Evolutionary conservation across 2,797 vertebrate genomes (phyloP).

Genomic region (Meda fulgida): DNA sequence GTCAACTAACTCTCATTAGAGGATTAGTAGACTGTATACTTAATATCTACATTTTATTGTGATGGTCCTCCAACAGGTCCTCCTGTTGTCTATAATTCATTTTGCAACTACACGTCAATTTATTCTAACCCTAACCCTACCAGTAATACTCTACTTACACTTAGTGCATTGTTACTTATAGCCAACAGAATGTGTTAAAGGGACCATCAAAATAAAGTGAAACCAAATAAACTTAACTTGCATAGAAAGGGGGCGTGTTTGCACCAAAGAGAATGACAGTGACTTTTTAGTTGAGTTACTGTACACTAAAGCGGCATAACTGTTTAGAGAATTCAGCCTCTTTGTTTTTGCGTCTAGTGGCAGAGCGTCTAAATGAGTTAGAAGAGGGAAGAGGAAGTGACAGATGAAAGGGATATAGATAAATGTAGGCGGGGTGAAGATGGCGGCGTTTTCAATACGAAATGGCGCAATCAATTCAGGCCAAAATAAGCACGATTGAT

Average conservation of each 20-base stretch:
- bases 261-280: not conserved
- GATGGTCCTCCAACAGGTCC: no score
- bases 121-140: no score
- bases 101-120: not conserved
- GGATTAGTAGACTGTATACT: no score
- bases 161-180: no score
- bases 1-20: no score
- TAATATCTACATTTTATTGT: no score
- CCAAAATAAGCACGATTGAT: slow-evolving; percentile 76
- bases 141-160: no score
- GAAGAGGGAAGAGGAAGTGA: slow-evolving; percentile 44
- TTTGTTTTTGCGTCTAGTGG: slow-evolving; percentile 9
- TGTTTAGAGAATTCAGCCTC: not conserved
- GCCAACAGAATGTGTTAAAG: no score
- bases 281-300: not conserved
- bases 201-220: no score
- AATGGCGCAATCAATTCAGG: slow-evolving; percentile 73
- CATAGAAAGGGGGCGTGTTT: not conserved
- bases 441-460: slow-evolving; percentile 68
- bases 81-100: not conserved
- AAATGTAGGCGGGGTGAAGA: slow-evolving; percentile 55
- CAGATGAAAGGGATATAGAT: slow-evolving; percentile 49
- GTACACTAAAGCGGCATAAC: not conserved
- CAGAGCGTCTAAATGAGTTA: slow-evolving; percentile 44
- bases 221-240: not conserved